Evolutionary conservation across 1,140 invertebrate genomes (phyloP), one percentile per base, ranked within the genome.

Genomic region (Helicoverpa zea): DNA sequence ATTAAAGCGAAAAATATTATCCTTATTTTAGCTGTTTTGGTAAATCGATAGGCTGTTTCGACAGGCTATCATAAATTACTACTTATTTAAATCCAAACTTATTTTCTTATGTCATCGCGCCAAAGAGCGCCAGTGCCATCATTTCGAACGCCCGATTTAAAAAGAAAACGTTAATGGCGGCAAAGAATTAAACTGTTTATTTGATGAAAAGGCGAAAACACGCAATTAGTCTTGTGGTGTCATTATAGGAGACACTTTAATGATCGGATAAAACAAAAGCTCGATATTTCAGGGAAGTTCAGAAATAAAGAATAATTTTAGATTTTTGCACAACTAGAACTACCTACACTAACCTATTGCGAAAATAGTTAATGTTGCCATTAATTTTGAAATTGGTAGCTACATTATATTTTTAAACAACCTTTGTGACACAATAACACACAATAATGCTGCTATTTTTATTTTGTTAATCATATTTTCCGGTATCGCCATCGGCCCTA

Each of bases 131-230:
- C 68, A 72, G 23, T 72, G 49, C 52, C 49, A 72, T 52, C 16
- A 29, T 52, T 72, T 72, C 14, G 43, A 68, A 68, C 64, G 16
- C 9, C 13, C 3, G 49, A n/a, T 72, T 72, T 54, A 54, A 72
- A 73, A 43, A 54, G 5, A 54, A 54, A 54, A 54, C 18, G 23
- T 23, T 73, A 54, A 56, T 43, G 23, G 23, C 70, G 52, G 52
- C 14, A 58, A 51, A 56, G 52, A 58, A 58, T 73, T 56, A 43
- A 73, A 58, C 70, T 43, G 70, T 73, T 73, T 73, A 73, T 73
- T 73, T 73, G 70, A 73, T 73, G 11, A 58, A 73, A 73, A 58
- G 11, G n/a, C n/a, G 52, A 56, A 73, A 73, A 73, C 52, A 73
- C 3, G 54, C n/a, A 23, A 73, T 73, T n/a, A 73, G 70, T 73